Percentiles rank a stretch among this genome's conserved stretches.
Conservation (phyloP, 2,888 invertebrate species). For the Protonemura montana region DNA sequence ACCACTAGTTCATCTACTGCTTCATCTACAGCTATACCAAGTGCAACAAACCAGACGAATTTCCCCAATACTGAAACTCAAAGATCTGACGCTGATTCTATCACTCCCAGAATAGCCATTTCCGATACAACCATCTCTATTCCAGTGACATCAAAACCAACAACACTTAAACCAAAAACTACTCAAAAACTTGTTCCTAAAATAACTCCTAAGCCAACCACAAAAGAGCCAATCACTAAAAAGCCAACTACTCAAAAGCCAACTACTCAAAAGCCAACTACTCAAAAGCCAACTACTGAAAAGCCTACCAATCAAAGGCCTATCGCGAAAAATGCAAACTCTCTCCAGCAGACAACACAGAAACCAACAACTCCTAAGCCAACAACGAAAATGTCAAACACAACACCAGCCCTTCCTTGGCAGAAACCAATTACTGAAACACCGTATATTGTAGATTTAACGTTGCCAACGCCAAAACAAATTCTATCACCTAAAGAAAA, state of each 20-base stretch:
- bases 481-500: neutral
- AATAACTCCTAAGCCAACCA: conserved; percentile 55
- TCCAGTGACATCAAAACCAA: conserved; percentile 35
- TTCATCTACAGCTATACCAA: conserved; percentile 40
- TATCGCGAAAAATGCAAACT: conserved; percentile 45
- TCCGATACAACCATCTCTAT: conserved; percentile 23
- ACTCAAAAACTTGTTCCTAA: conserved; percentile 28
- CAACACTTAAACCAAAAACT: conserved; percentile 34
- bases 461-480: neutral
- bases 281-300: conserved; percentile 42
- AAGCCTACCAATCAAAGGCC: conserved; percentile 44
- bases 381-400: conserved; percentile 43
- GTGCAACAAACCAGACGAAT: neutral
- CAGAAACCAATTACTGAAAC: conserved; percentile 33
- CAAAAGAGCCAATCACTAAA: conserved; percentile 38
- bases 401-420: too few species aligned
- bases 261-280: conserved; percentile 45
- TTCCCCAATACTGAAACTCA: conserved; percentile 26
- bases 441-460: conserved; percentile 40
- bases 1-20: conserved; percentile 42
- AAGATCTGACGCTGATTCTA: neutral
- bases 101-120: conserved; percentile 3
- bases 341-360: conserved; percentile 52
- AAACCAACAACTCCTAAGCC: conserved; percentile 51
- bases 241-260: conserved; percentile 48